Base-by-base conservation (phyloP, 2,113 vertebrate genomes). In the Semnopithecus entellus region DNA sequence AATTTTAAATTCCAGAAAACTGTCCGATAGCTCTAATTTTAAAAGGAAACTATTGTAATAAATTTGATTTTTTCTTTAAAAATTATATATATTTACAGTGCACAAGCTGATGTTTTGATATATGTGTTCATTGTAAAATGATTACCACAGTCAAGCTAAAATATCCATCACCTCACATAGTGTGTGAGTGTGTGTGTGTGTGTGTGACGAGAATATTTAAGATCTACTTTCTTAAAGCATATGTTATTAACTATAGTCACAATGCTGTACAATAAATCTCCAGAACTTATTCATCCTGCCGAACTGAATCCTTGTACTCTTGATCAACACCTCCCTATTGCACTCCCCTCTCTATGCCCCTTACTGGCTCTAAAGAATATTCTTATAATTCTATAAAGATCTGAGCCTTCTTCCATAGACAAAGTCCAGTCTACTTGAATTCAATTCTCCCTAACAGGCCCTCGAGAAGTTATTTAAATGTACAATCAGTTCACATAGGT, bases 1-100 rank as follows among this genome's bases (percentile, higher is more conserved):
- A 40, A 92, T 79, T 95, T 55, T 70, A 79, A 52, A 50, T 13
- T 70, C 61, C 30, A 52, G 43, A 64, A 40, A 52, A n/a, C n/a
- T 18, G 30, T 52, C 22, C 43, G 72, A 14, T 9, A 55, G 64
- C 8, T 68, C 35, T 38, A 78, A 52, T 78, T 94, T 72, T 70
- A 89, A 59, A 57, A 75, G 38, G 75, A 87, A 61, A 78, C 73
- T 90, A 59, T 64, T 8, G 76, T 97, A 98, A 43, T 64, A 43
- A 68, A 89, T 70, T 43, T 93, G 40, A 68, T 59, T 48, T 9
- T 55, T 96, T 83, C 40, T 43, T 73, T 79, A 48, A 84, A 57
- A 55, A 70, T 52, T 40, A 64, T 12, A 45, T n/a, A 4, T 43
- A 50, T 48, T 70, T 73, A n/a, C 20, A 64, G 8, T 32, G 23